Evolutionary conservation across 2,797 vertebrate species (phyloP), one percentile per base, ranked within the genome.

Genomic region (Alosa sapidissima): DNA sequence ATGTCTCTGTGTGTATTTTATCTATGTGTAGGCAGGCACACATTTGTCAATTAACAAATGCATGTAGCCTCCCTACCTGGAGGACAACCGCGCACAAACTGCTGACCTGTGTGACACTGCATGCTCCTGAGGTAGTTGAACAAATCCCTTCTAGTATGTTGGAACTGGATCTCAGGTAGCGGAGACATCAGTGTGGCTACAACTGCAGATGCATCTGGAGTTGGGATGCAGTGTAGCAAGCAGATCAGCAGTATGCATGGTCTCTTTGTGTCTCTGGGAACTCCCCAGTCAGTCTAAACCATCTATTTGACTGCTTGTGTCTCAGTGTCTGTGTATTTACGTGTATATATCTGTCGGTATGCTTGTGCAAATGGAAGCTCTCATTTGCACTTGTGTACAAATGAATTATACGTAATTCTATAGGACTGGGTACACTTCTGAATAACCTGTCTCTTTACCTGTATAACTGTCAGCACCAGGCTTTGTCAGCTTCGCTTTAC

Each of bases 211-310:
- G 13, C 41, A 88, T 85, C 68, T 84, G 87, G 75, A 84, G 84
- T 72, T 81, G 82, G 51, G n/a, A 81, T 54, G 55, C 65, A 72
- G 85, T 1, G 9, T 87, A 68, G 65, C 68, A 81, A 87, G 84
- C 47, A 82, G 88, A 86, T 85, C 88, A 82, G 87, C 87, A 89
- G 90, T 91, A 92, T 89, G 86, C 89, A 89, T 90, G 88, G 84
- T 89, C 91, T 91, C 83, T 90, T 94, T 92, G 92, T 93, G 94
- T 90, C 92, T 94, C 88, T 90, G 93, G 91, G 90, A 88, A 89
- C 85, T 84, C 87, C 81, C 90, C 87, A 89, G 68, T 75, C 16
- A 75, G 68, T 75, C 41, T 78, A 19, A 45, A 82, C 45, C 84
- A 81, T 87, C 88, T 90, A 83, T 89, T 89, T 86, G 51, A 92